phyloP scores from a whole-genome alignment of 2,113 vertebrate genomes.

The Cyprinodon tularosa region DNA sequence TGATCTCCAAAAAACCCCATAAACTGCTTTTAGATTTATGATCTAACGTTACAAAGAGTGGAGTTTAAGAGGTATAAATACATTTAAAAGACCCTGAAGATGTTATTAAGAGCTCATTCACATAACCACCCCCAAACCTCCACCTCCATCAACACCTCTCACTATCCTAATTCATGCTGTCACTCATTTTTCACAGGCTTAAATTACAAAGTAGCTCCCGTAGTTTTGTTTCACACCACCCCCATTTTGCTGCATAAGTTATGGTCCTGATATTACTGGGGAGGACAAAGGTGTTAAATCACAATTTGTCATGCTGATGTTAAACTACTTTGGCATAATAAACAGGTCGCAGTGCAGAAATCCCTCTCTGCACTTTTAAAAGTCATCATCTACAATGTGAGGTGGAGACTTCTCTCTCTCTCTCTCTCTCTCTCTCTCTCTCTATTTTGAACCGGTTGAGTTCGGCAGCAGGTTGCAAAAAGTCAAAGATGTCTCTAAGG shows the following conservation, averaged over 20 bases:
- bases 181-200: constrained; percentile 50
- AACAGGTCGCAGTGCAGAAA: constrained; percentile 37
- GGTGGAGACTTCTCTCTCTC: constrained; percentile 12
- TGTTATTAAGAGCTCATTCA: constrained; percentile 1
- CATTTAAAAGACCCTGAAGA: neutral
- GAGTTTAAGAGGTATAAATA: neutral
- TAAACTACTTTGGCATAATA: constrained; percentile 13
- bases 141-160: neutral
- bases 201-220: constrained; percentile 36
- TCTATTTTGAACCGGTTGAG: constrained; percentile 7
- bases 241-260: constrained; percentile 41
- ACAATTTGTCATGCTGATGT: constrained; percentile 51
- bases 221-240: constrained; percentile 17
- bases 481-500: constrained; percentile 18
- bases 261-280: constrained; percentile 44
- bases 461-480: constrained; percentile 30
- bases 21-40: no score
- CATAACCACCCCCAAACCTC: neutral
- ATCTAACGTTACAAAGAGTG: neutral
- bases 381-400: constrained; percentile 20
- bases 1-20: no score
- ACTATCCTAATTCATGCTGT: constrained; percentile 31
- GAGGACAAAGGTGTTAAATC: constrained; percentile 65
- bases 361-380: constrained; percentile 1
- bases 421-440: constrained; percentile 8